A percentile compares a stretch with the other conserved stretches of the same genome.
Evolutionary conservation across 2,888 invertebrate species (phyloP).

Genomic region (Cryptosula pallasiana): DNA sequence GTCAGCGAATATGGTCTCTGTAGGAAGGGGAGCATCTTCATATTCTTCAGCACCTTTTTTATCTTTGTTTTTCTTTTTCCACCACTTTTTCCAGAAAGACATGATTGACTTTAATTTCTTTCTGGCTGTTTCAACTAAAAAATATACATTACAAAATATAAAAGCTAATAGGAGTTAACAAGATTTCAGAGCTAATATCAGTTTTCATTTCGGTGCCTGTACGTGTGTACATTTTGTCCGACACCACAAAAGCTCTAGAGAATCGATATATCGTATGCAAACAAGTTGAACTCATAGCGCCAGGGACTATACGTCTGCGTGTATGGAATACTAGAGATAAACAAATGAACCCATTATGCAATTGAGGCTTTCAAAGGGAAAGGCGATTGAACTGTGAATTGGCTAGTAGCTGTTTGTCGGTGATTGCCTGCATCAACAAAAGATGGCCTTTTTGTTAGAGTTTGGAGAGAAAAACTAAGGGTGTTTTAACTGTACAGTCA

Average conservation of each 20-base stretch:
- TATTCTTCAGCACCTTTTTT: slow-evolving; percentile 24
- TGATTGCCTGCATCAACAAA: too few species aligned
- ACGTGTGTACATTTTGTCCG: too few species aligned
- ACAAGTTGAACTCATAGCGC: not conserved
- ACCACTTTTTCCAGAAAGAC: slow-evolving; percentile 25
- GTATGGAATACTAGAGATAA: too few species aligned
- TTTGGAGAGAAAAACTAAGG: too few species aligned
- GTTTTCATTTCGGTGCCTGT: not conserved
- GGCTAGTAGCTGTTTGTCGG: too few species aligned
- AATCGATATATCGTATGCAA: too few species aligned
- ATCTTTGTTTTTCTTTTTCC: slow-evolving; percentile 24
- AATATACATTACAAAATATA: not conserved
- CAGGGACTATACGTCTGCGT: not conserved
- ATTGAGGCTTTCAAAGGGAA: too few species aligned
- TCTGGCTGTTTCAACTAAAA: not conserved
- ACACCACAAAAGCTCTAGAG: too few species aligned
- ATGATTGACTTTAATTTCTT: not conserved
- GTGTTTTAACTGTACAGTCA: too few species aligned
- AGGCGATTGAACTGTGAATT: too few species aligned
- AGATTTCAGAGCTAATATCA: not conserved
- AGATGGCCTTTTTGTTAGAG: too few species aligned
- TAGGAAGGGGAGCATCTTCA: slow-evolving; percentile 21
- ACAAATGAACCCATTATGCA: too few species aligned
- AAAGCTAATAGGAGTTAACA: not conserved
- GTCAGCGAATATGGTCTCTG: slow-evolving; percentile 20